Evolutionary conservation across 2,888 invertebrate species (phyloP), one percentile per base, ranked within the genome.

Genomic region (Andricus quercusramuli): DNA sequence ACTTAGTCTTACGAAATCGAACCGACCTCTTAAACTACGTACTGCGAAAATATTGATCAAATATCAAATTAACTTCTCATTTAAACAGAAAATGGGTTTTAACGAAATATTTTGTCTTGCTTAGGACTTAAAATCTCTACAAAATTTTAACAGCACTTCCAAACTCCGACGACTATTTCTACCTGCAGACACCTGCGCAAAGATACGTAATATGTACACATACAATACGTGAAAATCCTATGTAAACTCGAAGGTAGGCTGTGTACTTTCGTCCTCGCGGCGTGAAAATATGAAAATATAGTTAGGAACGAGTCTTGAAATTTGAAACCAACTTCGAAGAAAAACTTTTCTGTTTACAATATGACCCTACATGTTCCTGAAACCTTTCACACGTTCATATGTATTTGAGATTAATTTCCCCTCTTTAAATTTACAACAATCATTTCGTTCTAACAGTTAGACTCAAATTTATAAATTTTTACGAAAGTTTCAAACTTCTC

Each of bases 171-270:
- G n/a, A 56, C n/a, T 74, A 74, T 74, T 74, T 74, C 29, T 74
- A 74, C 74, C 74, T 74, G 74, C 47, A 64, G 79, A 78, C 81
- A 83, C 82, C 83, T 84, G 81, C 79, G 74, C 78, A 67, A 83
- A 79, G 56, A 32, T 29, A 74, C 51, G 51, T 74, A 79, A 76
- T 83, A 83, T 83, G 67, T 82, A 80, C 81, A 82, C 25, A 78
- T 78, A 68, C 78, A 80, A 82, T 74, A 59, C 64, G 79, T 74
- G 74, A 74, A 74, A 66, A 80, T 67, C 65, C 79, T 83, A 80
- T 82, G 74, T 80, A 68, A 78, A 79, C 66, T 47, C 29, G 20
- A 65, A 74, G 56, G 74, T 74, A 74, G 56, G 32, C 70, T 74
- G 74, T 74, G 74, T 74, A 74, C 56, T 74, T 59, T 74, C 32